Conservation (phyloP, 2,113 vertebrate genomes). For the Rattus rattus region DNA sequence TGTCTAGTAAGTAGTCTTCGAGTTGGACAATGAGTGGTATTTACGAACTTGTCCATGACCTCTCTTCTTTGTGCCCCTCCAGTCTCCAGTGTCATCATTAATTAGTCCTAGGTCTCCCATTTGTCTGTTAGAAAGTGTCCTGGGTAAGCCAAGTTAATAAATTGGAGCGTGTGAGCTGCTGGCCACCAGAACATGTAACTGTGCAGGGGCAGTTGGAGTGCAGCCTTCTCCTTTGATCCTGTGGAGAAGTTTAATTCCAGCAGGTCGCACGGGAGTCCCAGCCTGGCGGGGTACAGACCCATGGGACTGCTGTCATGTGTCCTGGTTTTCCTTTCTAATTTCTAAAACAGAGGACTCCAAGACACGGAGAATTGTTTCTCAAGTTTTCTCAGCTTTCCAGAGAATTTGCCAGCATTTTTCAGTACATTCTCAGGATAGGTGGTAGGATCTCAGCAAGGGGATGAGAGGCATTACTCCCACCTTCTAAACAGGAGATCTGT, state of each 20-base stretch:
- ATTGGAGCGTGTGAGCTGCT: conserved; percentile 19
- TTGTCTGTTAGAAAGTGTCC: conserved; percentile 63
- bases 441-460: neutral
- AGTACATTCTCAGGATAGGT: conserved; percentile 6
- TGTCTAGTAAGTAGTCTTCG: neutral
- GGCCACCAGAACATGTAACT: neutral
- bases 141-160: conserved; percentile 57
- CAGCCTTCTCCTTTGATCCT: conserved; percentile 62
- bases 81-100: conserved; percentile 70
- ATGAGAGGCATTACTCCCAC: neutral
- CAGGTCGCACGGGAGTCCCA: conserved; percentile 24
- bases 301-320: neutral
- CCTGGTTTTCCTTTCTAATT: conserved; percentile 66
- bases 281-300: neutral
- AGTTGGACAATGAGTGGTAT: conserved; percentile 28
- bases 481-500: conserved; percentile 21
- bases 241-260: conserved; percentile 67
- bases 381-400: conserved; percentile 28
- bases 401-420: neutral
- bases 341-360: conserved; percentile 39
- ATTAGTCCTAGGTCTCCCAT: conserved; percentile 66
- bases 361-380: conserved; percentile 37
- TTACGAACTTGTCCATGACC: conserved; percentile 18
- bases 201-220: neutral
- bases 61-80: conserved; percentile 17